These are phyloP conservation scores for Scrobipalpa atriplicella DNA, from an alignment of 2,888 invertebrate species.

Conservation along the genomic window DNA sequence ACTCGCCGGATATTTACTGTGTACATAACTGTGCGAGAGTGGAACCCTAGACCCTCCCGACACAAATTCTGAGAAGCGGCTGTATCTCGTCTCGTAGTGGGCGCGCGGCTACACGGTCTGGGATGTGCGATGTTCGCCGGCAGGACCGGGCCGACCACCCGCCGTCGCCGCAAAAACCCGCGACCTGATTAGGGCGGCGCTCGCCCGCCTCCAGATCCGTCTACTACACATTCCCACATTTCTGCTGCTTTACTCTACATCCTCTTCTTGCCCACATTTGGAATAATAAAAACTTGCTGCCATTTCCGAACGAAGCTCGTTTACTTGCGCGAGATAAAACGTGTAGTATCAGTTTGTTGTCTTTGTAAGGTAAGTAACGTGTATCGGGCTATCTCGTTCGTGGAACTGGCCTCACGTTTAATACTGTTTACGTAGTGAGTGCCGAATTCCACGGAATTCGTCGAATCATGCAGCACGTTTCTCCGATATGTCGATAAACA, in stretches of 20 bases:
- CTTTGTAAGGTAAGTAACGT: background rate
- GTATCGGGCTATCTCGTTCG: constrained; percentile 16
- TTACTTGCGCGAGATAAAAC: constrained; percentile 10
- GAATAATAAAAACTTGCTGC: background rate
- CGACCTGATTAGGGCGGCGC: constrained; percentile 24
- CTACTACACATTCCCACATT: constrained; percentile 5
- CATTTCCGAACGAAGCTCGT: constrained; percentile 2
- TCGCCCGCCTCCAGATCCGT: constrained; percentile 20
- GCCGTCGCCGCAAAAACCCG: constrained; percentile 26
- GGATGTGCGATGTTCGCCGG: background rate
- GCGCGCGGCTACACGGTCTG: constrained; percentile 2
- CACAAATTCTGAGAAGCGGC: constrained; percentile 9
- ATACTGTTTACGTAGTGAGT: constrained; percentile 14
- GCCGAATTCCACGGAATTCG: constrained; percentile 24
- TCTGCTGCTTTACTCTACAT: background rate
- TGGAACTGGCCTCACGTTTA: constrained; percentile 13
- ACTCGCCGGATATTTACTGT: constrained; percentile 6
- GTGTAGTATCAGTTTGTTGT: constrained; percentile 7
- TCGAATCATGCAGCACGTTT: constrained; percentile 6
- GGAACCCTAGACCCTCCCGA: constrained; percentile 17
- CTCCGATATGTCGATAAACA: constrained; percentile 18
- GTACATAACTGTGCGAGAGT: background rate
- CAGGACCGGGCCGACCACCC: constrained; percentile 21
- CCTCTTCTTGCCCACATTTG: background rate
- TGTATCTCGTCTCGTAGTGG: constrained; percentile 9